A percentile compares a stretch with the other conserved stretches of the same genome.
phyloP scores from a whole-genome alignment of 2,888 invertebrate species.

The Tetragonisca angustula region DNA sequence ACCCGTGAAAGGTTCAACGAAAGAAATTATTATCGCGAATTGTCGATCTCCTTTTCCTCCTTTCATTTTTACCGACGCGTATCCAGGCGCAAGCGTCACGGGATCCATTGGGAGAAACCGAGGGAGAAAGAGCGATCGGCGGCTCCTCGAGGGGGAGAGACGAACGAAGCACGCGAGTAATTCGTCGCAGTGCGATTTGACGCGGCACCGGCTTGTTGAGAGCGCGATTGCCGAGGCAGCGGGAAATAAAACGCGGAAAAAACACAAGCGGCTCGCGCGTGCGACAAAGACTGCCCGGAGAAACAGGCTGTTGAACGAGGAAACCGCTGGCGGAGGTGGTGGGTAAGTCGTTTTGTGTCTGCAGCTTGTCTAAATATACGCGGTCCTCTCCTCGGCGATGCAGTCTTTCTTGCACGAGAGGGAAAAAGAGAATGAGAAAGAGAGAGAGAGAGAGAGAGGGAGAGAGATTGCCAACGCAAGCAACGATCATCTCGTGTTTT shows the following conservation, averaged over 20 bases:
- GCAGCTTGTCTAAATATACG: slow-evolving; percentile 79
- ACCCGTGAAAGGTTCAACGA: neutral
- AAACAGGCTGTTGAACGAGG: slow-evolving; percentile 34
- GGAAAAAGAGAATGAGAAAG: slow-evolving; percentile 25
- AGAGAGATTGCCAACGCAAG: slow-evolving; percentile 8
- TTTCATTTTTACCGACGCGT: neutral
- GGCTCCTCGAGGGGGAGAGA: no score
- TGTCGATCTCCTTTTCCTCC: neutral
- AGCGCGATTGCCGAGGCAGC: slow-evolving; percentile 23
- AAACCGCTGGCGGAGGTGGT: slow-evolving; percentile 69
- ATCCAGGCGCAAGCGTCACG: neutral
- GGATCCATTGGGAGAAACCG: neutral
- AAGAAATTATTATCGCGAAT: neutral
- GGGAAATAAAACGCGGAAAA: slow-evolving; percentile 31
- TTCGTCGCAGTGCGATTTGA: slow-evolving; percentile 13
- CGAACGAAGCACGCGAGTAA: neutral
- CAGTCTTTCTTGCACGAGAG: slow-evolving; percentile 57
- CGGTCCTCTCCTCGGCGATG: slow-evolving; percentile 68
- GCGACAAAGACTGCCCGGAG: slow-evolving; percentile 13
- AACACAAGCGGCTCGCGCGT: slow-evolving; percentile 20
- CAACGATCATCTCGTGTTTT: slow-evolving; percentile 44
- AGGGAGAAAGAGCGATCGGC: no score
- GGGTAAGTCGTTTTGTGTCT: slow-evolving; percentile 81
- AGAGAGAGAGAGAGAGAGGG: slow-evolving; percentile 21
- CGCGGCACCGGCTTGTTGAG: slow-evolving; percentile 12